These are phyloP conservation scores for Petaurus breviceps DNA, from an alignment of 2,113 vertebrate genomes.

Conservation along the genomic window DNA sequence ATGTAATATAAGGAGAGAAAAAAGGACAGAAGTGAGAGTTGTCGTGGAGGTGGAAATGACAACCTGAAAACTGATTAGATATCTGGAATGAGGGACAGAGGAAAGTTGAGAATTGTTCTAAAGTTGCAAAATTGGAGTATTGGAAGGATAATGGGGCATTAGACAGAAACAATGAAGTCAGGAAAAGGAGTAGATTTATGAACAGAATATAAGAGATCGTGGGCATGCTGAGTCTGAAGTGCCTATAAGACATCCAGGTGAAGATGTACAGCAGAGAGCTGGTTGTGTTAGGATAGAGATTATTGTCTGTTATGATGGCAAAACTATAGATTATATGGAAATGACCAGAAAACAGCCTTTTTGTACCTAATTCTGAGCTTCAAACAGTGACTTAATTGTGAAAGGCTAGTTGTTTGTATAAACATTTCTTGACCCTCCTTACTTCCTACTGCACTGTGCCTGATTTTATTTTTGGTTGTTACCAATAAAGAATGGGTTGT, in stretches of 20 bases:
- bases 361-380: background rate
- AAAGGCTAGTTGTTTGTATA: background rate
- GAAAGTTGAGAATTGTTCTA: background rate
- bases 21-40: background rate
- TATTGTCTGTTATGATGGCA: background rate
- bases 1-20: background rate
- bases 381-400: background rate
- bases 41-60: background rate
- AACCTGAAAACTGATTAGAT: background rate
- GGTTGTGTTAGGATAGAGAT: background rate
- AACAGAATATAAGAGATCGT: background rate
- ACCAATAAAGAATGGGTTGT: background rate
- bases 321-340: background rate
- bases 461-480: background rate
- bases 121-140: background rate
- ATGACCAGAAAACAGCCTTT: background rate
- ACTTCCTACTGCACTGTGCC: background rate
- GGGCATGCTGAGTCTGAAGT: background rate
- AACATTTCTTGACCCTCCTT: background rate
- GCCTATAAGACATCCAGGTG: background rate
- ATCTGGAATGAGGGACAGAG: background rate
- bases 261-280: background rate
- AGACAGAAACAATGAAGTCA: background rate
- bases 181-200: background rate
- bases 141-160: background rate